These are phyloP conservation scores for Drosophila tsacasi DNA, from an alignment of 1,140 invertebrate genomes.

Conservation along the genomic window DNA sequence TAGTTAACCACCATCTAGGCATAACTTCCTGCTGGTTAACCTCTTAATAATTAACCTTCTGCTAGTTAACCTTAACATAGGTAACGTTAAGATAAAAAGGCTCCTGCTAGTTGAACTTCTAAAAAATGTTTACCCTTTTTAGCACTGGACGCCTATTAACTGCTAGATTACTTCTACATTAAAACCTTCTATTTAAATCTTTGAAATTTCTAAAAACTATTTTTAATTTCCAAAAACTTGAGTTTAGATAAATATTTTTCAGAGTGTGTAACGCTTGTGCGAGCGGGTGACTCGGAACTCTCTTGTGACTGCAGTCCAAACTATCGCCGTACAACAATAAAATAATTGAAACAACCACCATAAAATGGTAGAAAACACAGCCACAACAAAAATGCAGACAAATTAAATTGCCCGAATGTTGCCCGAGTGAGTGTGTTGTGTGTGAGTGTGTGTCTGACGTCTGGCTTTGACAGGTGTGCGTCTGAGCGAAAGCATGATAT, in stretches of 20 bases:
- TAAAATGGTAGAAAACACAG: constrained; percentile 73
- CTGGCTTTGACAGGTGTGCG: constrained; percentile 69
- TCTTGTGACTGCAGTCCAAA: constrained; percentile 33
- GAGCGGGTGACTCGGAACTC: constrained; percentile 25
- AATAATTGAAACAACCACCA: constrained; percentile 79
- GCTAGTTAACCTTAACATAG: no score
- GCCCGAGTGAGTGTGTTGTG: constrained; percentile 3
- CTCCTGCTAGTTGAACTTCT: no score
- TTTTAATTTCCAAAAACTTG: no score
- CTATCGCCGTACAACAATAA: constrained; percentile 55
- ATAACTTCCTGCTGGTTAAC: background rate
- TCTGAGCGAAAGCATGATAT: constrained; percentile 39
- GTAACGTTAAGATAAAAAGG: no score
- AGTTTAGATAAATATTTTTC: background rate
- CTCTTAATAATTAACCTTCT: background rate
- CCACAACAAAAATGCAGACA: constrained; percentile 71
- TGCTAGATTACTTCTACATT: no score
- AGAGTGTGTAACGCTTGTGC: constrained; percentile 1
- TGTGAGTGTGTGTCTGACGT: constrained; percentile 18
- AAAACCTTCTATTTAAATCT: background rate
- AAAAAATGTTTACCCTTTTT: no score
- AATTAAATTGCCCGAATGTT: constrained; percentile 70
- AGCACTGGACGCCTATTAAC: no score
- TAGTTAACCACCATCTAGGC: no score
- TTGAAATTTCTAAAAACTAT: no score